phyloP scores from a whole-genome alignment of 2,797 vertebrate genomes.

The Salarias fasciatus region DNA sequence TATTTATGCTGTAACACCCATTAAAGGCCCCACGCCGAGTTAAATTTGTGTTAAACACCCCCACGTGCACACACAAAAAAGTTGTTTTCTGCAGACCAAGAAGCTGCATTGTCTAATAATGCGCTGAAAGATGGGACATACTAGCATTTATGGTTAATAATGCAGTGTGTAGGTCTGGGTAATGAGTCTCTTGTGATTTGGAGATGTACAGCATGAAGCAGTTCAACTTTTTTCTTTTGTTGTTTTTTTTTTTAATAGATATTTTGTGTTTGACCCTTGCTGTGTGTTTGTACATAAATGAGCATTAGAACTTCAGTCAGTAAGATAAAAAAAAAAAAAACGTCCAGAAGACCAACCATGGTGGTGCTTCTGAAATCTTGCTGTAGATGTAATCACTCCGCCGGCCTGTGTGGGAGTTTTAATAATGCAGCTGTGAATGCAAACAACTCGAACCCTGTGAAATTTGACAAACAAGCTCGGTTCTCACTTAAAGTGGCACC shows the following conservation, averaged over 20 bases:
- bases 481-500: too few relatives aligned
- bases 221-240: conserved; percentile 13
- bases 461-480: neutral
- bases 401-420: neutral
- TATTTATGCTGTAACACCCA: too few relatives aligned
- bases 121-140: conserved; percentile 3
- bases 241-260: neutral
- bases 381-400: neutral
- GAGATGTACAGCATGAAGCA: conserved; percentile 16
- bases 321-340: neutral
- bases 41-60: too few relatives aligned
- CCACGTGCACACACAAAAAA: too few relatives aligned
- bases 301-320: neutral
- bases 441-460: neutral
- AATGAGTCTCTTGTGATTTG: conserved; percentile 48
- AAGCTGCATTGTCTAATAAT: conserved; percentile 8
- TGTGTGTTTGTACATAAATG: neutral
- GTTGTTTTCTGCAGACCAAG: neutral
- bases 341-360: too few relatives aligned
- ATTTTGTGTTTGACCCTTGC: neutral
- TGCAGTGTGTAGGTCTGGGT: conserved; percentile 26
- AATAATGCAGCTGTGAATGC: neutral
- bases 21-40: too few relatives aligned
- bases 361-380: neutral
- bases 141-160: conserved; percentile 47